phyloP scores from a whole-genome alignment of 2,888 invertebrate species.

The Ophraella communa region DNA sequence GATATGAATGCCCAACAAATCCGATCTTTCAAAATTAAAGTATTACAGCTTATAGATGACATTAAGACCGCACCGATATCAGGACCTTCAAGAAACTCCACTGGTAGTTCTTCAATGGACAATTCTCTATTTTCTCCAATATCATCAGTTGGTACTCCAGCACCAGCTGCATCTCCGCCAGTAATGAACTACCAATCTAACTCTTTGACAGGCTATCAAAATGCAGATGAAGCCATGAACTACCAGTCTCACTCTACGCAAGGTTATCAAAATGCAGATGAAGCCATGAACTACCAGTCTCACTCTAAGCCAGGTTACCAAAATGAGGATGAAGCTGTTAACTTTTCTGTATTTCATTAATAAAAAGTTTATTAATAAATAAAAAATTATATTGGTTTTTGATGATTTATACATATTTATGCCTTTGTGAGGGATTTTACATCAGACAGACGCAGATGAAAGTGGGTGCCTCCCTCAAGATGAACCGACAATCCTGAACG shows the following conservation, averaged over 20 bases:
- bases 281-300: no score
- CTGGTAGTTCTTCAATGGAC: constrained; percentile 11
- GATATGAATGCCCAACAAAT: constrained; percentile 3
- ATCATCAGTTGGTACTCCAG: constrained; percentile 8
- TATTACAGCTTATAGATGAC: constrained; percentile 7
- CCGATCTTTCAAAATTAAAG: constrained; percentile 9
- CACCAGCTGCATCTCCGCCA: constrained; percentile 8
- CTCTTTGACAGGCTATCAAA: no score
- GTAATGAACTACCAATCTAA: not conserved
- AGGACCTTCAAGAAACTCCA: constrained; percentile 10
- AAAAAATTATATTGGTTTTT: constrained; percentile 19
- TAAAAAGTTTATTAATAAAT: constrained; percentile 1
- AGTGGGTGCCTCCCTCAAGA: no score
- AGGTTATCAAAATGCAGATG: no score
- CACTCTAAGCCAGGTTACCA: no score
- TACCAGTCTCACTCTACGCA: no score
- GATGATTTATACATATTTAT: constrained; percentile 17
- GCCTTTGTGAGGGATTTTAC: constrained; percentile 17
- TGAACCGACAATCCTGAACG: constrained; percentile 3
- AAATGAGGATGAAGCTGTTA: not conserved
- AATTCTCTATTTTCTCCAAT: constrained; percentile 11
- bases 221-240: no score
- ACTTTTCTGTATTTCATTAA: constrained; percentile 1
- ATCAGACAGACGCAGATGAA: no score
- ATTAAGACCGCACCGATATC: constrained; percentile 6